phyloP scores from a whole-genome alignment of 2,888 invertebrate genomes.

The Melikaiella ostensackeni region DNA sequence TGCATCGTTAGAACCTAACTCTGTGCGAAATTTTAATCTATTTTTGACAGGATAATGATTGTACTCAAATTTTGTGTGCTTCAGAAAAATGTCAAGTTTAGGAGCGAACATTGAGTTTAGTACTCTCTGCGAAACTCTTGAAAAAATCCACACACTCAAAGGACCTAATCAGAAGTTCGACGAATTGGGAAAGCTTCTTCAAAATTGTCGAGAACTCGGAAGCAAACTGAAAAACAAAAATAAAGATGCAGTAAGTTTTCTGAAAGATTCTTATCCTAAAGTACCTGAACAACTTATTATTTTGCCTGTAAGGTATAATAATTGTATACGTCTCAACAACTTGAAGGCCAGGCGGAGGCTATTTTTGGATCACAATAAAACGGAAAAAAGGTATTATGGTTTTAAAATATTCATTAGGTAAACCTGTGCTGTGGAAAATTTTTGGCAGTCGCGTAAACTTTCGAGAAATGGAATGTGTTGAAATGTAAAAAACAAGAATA shows the following conservation, averaged over 20 bases:
- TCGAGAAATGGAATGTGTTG: too few relatives aligned
- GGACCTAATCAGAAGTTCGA: constrained; percentile 77
- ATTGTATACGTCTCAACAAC: too few relatives aligned
- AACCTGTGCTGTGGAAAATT: too few relatives aligned
- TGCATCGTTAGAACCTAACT: not conserved
- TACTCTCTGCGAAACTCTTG: constrained; percentile 81
- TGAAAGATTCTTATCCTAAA: not conserved
- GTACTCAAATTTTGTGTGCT: constrained; percentile 34
- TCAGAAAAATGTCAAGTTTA: constrained; percentile 57
- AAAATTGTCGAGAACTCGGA: constrained; percentile 77
- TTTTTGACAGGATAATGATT: not conserved
- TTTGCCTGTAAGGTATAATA: too few relatives aligned
- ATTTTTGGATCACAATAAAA: too few relatives aligned
- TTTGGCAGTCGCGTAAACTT: too few relatives aligned
- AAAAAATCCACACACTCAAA: constrained; percentile 79
- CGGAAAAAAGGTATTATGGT: too few relatives aligned
- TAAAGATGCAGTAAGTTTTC: constrained; percentile 66
- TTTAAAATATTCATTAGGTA: too few relatives aligned
- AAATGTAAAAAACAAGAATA: too few relatives aligned
- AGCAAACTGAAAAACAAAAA: constrained; percentile 69
- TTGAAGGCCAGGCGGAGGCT: too few relatives aligned
- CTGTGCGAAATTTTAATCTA: not conserved
- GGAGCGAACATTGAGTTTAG: constrained; percentile 77
- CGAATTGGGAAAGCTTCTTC: constrained; percentile 78
- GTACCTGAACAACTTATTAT: too few relatives aligned